A percentile compares a stretch with the other conserved stretches of the same genome.
phyloP scores from a whole-genome alignment of 2,888 invertebrate species.

The Stramonita haemastoma region DNA sequence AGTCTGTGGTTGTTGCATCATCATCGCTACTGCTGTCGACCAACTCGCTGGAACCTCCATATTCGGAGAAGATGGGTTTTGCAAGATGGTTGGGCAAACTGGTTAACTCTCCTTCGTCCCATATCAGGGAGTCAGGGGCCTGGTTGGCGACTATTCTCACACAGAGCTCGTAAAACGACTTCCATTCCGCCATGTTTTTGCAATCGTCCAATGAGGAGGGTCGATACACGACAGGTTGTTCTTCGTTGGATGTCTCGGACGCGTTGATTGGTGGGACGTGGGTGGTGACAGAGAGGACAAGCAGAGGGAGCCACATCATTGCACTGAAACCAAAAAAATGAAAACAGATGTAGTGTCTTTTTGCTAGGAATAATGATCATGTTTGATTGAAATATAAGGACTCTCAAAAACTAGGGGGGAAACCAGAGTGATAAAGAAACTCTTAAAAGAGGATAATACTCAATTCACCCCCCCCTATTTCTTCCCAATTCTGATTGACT shows the following conservation, averaged over 20 bases:
- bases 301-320: conserved; percentile 3
- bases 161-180: neutral
- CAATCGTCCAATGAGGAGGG: conserved; percentile 31
- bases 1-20: neutral
- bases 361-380: too few relatives aligned
- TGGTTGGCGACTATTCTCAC: neutral
- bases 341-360: too few relatives aligned
- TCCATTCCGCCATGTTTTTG: conserved; percentile 14
- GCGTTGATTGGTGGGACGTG: neutral
- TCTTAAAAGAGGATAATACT: too few relatives aligned
- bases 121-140: neutral
- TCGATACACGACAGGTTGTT: neutral
- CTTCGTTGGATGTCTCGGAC: neutral
- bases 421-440: too few relatives aligned
- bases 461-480: too few relatives aligned
- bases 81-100: neutral
- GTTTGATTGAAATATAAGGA: too few relatives aligned
- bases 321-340: neutral
- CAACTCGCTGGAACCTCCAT: neutral
- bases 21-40: neutral
- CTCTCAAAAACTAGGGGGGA: too few relatives aligned
- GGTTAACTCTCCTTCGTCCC: neutral
- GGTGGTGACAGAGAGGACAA: neutral
- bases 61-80: neutral
- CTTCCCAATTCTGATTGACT: too few relatives aligned